These are phyloP conservation scores for Limnephilus lunatus DNA, from an alignment of 2,888 invertebrate genomes.

Conservation along the genomic window DNA sequence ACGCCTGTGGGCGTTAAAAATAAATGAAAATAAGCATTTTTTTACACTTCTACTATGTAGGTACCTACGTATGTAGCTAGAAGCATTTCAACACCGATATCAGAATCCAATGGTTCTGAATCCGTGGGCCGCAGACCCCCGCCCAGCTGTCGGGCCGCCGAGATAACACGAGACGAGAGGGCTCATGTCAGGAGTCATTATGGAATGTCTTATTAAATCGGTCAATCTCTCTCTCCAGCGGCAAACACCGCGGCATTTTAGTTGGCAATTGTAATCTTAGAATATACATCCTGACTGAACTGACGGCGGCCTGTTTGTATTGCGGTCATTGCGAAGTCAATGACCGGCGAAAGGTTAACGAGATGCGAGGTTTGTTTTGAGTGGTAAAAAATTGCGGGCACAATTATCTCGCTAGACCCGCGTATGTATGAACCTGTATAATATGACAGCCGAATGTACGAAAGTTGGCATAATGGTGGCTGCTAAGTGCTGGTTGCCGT, in stretches of 20 bases:
- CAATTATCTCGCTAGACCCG: slow-evolving; percentile 21
- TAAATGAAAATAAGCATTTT: no score
- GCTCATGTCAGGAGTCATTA: slow-evolving; percentile 62
- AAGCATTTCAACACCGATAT: neutral
- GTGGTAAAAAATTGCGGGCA: slow-evolving; percentile 23
- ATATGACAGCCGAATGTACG: neutral
- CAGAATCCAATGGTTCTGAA: slow-evolving; percentile 44
- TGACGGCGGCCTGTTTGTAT: slow-evolving; percentile 35
- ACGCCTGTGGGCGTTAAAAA: no score
- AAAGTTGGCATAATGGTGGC: neutral
- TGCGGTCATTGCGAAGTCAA: slow-evolving; percentile 20
- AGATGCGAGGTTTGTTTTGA: slow-evolving; percentile 32
- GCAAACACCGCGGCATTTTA: slow-evolving; percentile 31
- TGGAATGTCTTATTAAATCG: slow-evolving; percentile 62
- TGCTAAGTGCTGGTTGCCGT: neutral
- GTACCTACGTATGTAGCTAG: neutral
- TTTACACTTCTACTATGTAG: no score
- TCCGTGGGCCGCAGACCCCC: neutral
- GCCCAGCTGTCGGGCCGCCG: slow-evolving; percentile 46
- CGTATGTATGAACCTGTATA: neutral
- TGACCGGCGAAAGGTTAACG: slow-evolving; percentile 45
- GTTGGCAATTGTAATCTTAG: slow-evolving; percentile 41
- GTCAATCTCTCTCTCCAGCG: slow-evolving; percentile 51
- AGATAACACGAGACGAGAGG: slow-evolving; percentile 56
- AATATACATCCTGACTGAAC: slow-evolving; percentile 31